phyloP scores from a whole-genome alignment of 2,113 vertebrate species.

The Epinephelus moara region DNA sequence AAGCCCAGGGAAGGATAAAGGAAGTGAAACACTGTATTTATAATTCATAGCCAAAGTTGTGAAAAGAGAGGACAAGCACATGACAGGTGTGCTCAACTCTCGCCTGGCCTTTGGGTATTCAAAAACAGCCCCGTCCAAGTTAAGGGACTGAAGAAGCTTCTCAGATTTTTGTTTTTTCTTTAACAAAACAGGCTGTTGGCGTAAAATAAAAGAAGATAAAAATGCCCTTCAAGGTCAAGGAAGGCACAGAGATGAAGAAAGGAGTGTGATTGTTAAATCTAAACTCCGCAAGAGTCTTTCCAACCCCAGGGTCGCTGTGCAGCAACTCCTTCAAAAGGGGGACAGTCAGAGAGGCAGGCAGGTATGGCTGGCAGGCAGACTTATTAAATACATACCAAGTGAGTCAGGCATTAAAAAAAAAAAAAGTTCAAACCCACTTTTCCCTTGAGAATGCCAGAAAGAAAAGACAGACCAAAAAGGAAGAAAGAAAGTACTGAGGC shows the following conservation, averaged over 20 bases:
- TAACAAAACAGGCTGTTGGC: slow-evolving; percentile 34
- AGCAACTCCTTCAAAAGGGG: slow-evolving; percentile 45
- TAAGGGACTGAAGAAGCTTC: slow-evolving; percentile 34
- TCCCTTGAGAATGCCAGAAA: slow-evolving; percentile 23
- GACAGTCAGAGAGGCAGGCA: slow-evolving; percentile 42
- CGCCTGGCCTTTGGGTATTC: slow-evolving; percentile 40
- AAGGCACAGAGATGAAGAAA: slow-evolving; percentile 46
- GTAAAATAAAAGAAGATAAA: slow-evolving; percentile 9
- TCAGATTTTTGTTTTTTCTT: slow-evolving; percentile 47
- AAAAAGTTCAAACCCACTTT: slow-evolving; percentile 28
- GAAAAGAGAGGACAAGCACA: slow-evolving; percentile 60
- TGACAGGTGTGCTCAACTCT: slow-evolving; percentile 67
- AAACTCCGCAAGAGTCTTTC: slow-evolving; percentile 44
- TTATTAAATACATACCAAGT: slow-evolving; percentile 61
- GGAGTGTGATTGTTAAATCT: slow-evolving; percentile 54
- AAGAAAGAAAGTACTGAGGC: slow-evolving; percentile 37
- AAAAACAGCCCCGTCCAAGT: slow-evolving; percentile 37
- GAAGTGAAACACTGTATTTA: slow-evolving; percentile 62
- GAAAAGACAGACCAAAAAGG: slow-evolving; percentile 17
- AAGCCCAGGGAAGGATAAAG: slow-evolving; percentile 54
- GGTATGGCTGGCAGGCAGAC: slow-evolving; percentile 58
- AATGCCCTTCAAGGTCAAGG: slow-evolving; percentile 62
- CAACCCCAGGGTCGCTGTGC: slow-evolving; percentile 21
- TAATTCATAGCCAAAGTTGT: slow-evolving; percentile 76
- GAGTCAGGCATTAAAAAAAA: slow-evolving; percentile 32